Percentiles rank a stretch among this genome's conserved stretches.
These are phyloP conservation scores for Hydrozoanthus gracilis DNA, from an alignment of 92 coral and sea anemone genomes.

Conservation along the genomic window DNA sequence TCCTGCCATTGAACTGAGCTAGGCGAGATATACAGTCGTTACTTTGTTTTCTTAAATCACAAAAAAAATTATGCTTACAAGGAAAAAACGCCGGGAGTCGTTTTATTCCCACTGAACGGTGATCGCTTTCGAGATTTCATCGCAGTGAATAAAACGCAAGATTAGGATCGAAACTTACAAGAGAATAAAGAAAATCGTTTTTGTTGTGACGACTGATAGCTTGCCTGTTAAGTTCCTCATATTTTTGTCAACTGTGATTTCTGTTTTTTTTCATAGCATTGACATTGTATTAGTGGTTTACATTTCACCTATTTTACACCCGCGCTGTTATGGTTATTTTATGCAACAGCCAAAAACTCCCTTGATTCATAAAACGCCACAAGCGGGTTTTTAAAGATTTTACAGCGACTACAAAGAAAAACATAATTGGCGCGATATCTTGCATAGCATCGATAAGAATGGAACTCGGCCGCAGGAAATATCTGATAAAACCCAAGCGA, in stretches of 20 bases:
- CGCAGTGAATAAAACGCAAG: slow-evolving; percentile 19
- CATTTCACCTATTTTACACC: not conserved
- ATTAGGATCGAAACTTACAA: slow-evolving; percentile 27
- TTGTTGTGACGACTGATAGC: not conserved
- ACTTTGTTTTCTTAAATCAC: not conserved
- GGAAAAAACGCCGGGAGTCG: not conserved
- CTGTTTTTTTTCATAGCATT: not conserved
- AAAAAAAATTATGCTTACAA: not conserved
- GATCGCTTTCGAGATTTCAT: not conserved
- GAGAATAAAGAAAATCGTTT: slow-evolving; percentile 20
- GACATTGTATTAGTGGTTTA: too few species aligned
- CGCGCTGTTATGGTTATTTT: not conserved
- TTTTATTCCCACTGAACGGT: not conserved
- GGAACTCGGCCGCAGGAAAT: not conserved
- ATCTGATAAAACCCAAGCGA: slow-evolving; percentile 20
- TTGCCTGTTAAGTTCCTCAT: not conserved
- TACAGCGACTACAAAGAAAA: not conserved
- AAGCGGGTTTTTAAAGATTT: slow-evolving; percentile 11
- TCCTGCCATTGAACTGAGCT: not conserved
- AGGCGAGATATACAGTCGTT: not conserved
- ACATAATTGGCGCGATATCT: not conserved
- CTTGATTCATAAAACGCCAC: not conserved
- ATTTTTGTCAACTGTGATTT: not conserved
- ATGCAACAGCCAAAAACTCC: not conserved
- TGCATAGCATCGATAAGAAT: not conserved